Evolutionary conservation across 2,888 invertebrate species (phyloP), one percentile per base, ranked within the genome.

Genomic region (Orthosia gracilis): DNA sequence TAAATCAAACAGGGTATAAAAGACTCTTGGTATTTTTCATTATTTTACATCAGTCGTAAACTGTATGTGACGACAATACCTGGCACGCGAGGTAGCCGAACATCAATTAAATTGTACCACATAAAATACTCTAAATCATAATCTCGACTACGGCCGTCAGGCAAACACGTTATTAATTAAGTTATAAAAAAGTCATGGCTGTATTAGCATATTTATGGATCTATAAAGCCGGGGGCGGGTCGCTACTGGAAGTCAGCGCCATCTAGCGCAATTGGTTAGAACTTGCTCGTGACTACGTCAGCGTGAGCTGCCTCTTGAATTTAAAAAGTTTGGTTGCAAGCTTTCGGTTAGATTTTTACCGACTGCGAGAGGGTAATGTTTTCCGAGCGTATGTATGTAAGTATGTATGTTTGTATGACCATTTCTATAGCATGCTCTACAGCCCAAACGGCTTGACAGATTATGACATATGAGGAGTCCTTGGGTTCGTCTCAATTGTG

Each of bases 121-220:
- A 94, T 94, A 95, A 94, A 95, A 94, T 92, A 92, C 90, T 91
- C 92, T 94, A 95, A 96, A 95, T 95, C 95, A 93, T 95, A 95
- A 94, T 94, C 93, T 93, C 89, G 89, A 89, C 90, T 84, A 74
- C 88, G 88, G 87, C 89, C 86, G 88, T 85, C 87, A 87, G 90
- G 84, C 89, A 89, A 91, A 93, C 91, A 92, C 93, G 94, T 95
- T 94, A 96, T 96, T 96, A 95, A 96, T 96, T 96, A 95, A 94
- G 95, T 94, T 95, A 95, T 96, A 95, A 96, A 96, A 95, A 93
- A 94, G 94, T 95, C 95, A 94, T 94, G 92, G 92, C 91, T 91
- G 92, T 94, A 96, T 96, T 95, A 95, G 93, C 95, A 95, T 96
- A 94, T 96, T 96, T 96, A 96, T 94, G 93, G 91, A 82, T 89